Percentiles rank a stretch among this genome's conserved stretches.
These are phyloP conservation scores for Dione vanillae DNA, from an alignment of 2,888 invertebrate species.

Conservation along the genomic window DNA sequence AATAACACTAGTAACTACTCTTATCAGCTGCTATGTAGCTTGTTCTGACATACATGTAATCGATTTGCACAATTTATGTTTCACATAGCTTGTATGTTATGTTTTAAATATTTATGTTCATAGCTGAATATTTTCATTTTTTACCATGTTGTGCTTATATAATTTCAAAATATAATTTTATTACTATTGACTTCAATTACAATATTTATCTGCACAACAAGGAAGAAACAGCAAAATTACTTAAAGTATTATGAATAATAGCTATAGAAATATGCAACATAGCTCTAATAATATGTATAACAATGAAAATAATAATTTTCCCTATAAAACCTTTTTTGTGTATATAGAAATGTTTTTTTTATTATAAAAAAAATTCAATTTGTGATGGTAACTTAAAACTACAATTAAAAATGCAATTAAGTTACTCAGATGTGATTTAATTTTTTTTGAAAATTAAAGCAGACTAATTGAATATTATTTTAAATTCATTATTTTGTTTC, in stretches of 20 bases:
- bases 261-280: no score
- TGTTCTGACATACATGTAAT: conserved; percentile 34
- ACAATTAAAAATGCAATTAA: neutral
- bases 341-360: neutral
- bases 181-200: neutral
- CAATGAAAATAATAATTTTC: neutral
- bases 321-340: neutral
- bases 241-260: neutral
- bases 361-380: no score
- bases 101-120: neutral
- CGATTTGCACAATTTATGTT: conserved; percentile 16
- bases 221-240: neutral
- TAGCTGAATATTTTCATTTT: neutral
- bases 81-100: neutral
- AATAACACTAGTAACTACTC: conserved; percentile 13
- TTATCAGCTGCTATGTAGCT: conserved; percentile 34
- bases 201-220: neutral
- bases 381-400: neutral
- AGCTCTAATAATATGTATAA: neutral
- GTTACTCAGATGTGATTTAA: neutral
- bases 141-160: neutral
- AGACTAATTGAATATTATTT: neutral
- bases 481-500: no score
- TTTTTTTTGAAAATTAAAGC: neutral
- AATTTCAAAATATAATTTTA: neutral